A percentile compares a stretch with the other conserved stretches of the same genome.
These are phyloP conservation scores for Periophthalmus magnuspinnatus DNA, from an alignment of 2,797 vertebrate species.

Conservation along the genomic window DNA sequence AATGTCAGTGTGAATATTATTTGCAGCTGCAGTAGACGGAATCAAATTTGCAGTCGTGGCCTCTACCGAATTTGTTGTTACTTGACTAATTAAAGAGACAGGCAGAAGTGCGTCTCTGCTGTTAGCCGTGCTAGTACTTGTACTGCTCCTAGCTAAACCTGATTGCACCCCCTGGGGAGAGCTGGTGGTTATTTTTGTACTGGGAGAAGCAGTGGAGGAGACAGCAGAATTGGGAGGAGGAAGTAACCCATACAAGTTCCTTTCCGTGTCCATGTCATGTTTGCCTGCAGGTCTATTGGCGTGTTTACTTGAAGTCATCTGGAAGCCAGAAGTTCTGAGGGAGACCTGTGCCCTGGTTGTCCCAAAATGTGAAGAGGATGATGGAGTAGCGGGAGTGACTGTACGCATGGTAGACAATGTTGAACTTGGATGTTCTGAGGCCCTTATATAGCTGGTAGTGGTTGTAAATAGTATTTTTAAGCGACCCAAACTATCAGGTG, in stretches of 20 bases:
- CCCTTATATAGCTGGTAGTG: slow-evolving; percentile 10
- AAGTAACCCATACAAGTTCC: slow-evolving; percentile 31
- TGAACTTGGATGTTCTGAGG: slow-evolving; percentile 9
- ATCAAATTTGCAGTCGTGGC: slow-evolving; percentile 17
- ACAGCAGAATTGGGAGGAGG: slow-evolving; percentile 22
- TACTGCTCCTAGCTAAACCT: slow-evolving; percentile 16
- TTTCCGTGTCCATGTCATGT: slow-evolving; percentile 42
- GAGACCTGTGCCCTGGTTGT: slow-evolving; percentile 26
- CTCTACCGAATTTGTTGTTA: slow-evolving; percentile 22
- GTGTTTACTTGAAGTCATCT: slow-evolving; percentile 34
- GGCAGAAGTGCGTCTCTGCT: slow-evolving; percentile 23
- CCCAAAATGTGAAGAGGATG: slow-evolving; percentile 25
- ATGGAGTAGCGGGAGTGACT: slow-evolving; percentile 50
- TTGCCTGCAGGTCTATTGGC: slow-evolving; percentile 32
- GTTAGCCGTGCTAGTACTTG: slow-evolving; percentile 16
- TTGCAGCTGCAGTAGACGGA: slow-evolving; percentile 48
- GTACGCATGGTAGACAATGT: slow-evolving; percentile 31
- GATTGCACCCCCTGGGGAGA: slow-evolving; percentile 17
- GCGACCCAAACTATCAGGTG: neutral
- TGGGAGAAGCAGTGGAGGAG: slow-evolving; percentile 16
- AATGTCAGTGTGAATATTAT: slow-evolving; percentile 17
- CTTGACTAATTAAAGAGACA: slow-evolving; percentile 23
- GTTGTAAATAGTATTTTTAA: slow-evolving; percentile 26
- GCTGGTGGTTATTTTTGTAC: slow-evolving; percentile 30
- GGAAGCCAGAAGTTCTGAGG: slow-evolving; percentile 30